Evolutionary conservation across 2,113 vertebrate genomes (phyloP).

Genomic region (Isurus oxyrinchus): DNA sequence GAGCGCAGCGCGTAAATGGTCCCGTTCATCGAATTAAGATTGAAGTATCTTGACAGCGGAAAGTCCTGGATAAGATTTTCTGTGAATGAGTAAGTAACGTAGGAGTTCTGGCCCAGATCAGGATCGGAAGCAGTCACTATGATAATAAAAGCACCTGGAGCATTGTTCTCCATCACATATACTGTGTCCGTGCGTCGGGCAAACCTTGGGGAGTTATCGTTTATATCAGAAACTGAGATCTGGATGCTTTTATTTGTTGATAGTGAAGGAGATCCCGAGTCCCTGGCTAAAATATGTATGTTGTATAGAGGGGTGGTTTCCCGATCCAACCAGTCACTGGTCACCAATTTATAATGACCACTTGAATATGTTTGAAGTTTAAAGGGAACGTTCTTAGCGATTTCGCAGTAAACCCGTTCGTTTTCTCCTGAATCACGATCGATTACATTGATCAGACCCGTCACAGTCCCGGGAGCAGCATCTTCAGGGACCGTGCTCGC

Average conservation of each 20-base stretch:
- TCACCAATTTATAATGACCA: constrained; percentile 6
- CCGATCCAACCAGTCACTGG: constrained; percentile 45
- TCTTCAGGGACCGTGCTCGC: not conserved
- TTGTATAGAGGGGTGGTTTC: constrained; percentile 54
- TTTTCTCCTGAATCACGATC: not conserved
- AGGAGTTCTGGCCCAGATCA: constrained; percentile 56
- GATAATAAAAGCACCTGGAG: constrained; percentile 48
- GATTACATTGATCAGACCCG: not conserved
- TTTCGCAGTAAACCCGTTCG: not conserved
- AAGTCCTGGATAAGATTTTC: constrained; percentile 42
- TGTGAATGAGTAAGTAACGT: constrained; percentile 54
- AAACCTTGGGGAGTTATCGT: constrained; percentile 58
- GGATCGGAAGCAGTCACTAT: constrained; percentile 48
- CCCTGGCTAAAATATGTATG: constrained; percentile 50
- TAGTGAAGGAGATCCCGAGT: constrained; percentile 50
- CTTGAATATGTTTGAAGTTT: not conserved
- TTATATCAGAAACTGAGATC: constrained; percentile 55
- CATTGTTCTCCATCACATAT: constrained; percentile 54
- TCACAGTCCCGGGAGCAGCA: not conserved
- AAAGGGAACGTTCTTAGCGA: not conserved
- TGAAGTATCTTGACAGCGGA: not conserved
- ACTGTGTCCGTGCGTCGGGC: constrained; percentile 48
- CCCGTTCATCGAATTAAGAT: constrained; percentile 15
- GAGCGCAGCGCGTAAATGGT: constrained; percentile 33
- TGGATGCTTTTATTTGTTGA: constrained; percentile 52